A percentile compares a stretch with the other conserved stretches of the same genome.
Conservation (phyloP, 2,113 vertebrate genomes). For the Tychaedon coryphoeus region DNA sequence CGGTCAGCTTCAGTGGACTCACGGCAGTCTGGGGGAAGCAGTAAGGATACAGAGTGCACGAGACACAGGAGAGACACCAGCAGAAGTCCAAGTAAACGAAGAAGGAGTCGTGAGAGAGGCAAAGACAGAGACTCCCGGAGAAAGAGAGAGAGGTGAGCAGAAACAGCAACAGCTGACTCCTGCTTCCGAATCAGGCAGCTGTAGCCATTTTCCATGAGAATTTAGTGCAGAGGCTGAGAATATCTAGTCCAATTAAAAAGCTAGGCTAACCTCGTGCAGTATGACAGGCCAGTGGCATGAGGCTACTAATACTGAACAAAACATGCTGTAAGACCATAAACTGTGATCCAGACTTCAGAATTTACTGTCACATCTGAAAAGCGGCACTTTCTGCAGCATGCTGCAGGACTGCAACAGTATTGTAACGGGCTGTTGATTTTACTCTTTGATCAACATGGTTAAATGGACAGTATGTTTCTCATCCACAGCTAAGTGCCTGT, state of each 20-base stretch:
- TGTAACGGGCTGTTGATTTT: not conserved
- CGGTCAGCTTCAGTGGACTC: slow-evolving; percentile 85
- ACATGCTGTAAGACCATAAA: not conserved
- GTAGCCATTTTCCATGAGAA: not conserved
- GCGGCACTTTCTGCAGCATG: fast-evolving
- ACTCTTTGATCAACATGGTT: not conserved
- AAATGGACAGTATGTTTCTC: not conserved
- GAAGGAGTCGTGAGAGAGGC: slow-evolving; percentile 74
- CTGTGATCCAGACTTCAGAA: not conserved
- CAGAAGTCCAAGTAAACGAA: slow-evolving; percentile 72
- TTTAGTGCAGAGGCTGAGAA: not conserved
- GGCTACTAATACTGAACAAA: not conserved
- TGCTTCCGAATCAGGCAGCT: not conserved
- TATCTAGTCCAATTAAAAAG: not conserved
- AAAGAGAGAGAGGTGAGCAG: slow-evolving; percentile 71
- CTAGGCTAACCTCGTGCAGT: not conserved
- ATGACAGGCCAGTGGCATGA: not conserved
- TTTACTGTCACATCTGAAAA: not conserved
- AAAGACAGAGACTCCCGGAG: slow-evolving; percentile 70
- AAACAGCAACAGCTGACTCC: not conserved
- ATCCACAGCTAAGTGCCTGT: not conserved
- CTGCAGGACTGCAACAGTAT: not conserved
- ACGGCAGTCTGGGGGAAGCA: slow-evolving; percentile 71
- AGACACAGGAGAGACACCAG: slow-evolving; percentile 72
- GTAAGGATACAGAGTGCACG: slow-evolving; percentile 56